These are phyloP conservation scores for Hartigia nigra DNA, from an alignment of 2,888 invertebrate genomes.

Conservation along the genomic window DNA sequence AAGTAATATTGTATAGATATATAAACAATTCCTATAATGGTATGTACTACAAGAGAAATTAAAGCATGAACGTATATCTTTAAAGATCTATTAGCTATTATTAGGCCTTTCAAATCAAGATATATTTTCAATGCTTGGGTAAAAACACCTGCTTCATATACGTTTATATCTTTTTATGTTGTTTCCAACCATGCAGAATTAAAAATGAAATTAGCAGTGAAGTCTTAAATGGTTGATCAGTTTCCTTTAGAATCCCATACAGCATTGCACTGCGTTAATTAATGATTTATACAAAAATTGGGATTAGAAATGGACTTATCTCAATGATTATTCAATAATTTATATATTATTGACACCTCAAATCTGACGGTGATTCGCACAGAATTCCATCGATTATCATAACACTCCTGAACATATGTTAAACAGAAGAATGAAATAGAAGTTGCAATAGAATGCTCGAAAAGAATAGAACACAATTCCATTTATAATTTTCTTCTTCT, in stretches of 20 bases:
- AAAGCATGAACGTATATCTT: neutral
- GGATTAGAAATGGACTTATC: neutral
- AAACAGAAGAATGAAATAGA: neutral
- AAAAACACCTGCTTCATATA: neutral
- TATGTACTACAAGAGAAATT: neutral
- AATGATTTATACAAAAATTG: neutral
- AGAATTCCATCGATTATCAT: neutral
- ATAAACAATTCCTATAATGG: neutral
- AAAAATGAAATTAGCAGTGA: neutral
- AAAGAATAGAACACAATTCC: neutral
- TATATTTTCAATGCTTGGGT: neutral
- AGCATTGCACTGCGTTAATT: neutral
- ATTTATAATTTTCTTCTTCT: neutral
- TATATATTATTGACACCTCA: neutral
- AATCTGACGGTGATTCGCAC: neutral
- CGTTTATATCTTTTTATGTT: neutral
- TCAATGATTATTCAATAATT: neutral
- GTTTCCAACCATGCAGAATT: neutral
- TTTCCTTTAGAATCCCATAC: neutral
- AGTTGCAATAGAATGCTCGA: neutral
- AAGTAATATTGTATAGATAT: neutral
- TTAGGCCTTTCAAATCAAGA: conserved; percentile 18
- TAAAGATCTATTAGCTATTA: neutral
- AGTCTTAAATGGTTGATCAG: neutral
- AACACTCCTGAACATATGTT: neutral